phyloP scores from a whole-genome alignment of 2,113 vertebrate species.

The Apteryx owenii region DNA sequence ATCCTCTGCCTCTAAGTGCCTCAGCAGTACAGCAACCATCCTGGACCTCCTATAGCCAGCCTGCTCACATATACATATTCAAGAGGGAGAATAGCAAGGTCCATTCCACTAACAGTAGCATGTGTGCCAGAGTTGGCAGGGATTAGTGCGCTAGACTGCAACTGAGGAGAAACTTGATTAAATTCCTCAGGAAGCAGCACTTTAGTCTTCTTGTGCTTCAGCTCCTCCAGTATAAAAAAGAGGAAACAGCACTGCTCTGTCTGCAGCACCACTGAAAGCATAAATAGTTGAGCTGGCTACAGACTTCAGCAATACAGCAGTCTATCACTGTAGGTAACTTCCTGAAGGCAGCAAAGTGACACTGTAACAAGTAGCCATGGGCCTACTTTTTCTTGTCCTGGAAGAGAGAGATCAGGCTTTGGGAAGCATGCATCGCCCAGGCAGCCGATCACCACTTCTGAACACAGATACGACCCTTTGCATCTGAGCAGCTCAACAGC shows the following conservation, averaged over 20 bases:
- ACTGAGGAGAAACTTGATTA: background rate
- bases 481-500: background rate
- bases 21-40: background rate
- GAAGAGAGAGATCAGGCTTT: background rate
- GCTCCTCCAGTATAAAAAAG: background rate
- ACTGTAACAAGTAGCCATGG: background rate
- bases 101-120: background rate
- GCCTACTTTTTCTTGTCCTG: background rate
- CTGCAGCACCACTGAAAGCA: background rate
- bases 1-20: background rate
- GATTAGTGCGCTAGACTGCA: background rate
- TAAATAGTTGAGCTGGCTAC: background rate
- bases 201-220: background rate
- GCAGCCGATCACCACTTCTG: background rate
- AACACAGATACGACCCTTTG: background rate
- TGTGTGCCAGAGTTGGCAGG: background rate
- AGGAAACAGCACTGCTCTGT: background rate
- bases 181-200: background rate
- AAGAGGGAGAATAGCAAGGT: background rate
- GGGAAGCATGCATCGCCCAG: background rate
- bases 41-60: background rate
- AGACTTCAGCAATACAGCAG: background rate
- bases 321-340: too few relatives aligned
- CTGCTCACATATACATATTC: rapidly evolving
- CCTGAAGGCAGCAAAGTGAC: background rate